Conservation (phyloP, 1,140 invertebrate genomes). For the Phymorhynchus buccinoides region DNA sequence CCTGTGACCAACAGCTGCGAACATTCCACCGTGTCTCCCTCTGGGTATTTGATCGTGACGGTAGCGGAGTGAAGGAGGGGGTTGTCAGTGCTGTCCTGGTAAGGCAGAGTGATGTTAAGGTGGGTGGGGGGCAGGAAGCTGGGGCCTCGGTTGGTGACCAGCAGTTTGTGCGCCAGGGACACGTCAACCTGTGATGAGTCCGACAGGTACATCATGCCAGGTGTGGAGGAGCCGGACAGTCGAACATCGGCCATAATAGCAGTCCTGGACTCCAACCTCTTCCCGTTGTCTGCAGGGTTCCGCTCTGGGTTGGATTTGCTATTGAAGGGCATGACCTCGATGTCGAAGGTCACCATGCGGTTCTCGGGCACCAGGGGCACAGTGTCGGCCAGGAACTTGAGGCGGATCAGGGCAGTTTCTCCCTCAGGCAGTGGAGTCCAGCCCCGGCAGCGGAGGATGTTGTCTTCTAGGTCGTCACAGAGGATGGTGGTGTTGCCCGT, state of each 20-base stretch:
- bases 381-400: not conserved
- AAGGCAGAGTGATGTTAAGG: slow-evolving; percentile 23
- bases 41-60: not conserved
- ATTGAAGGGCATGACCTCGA: no score
- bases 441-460: not conserved
- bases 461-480: not conserved
- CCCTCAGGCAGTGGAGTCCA: not conserved
- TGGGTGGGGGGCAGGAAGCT: slow-evolving; percentile 37
- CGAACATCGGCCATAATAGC: no score
- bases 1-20: not conserved
- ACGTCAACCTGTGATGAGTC: slow-evolving; percentile 5
- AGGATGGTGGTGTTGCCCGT: not conserved
- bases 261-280: no score
- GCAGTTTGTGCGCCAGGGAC: slow-evolving; percentile 16
- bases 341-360: not conserved
- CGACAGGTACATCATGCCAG: not conserved
- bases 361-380: not conserved
- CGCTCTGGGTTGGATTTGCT: no score
- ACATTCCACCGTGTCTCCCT: no score
- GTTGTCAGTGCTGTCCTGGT: not conserved
- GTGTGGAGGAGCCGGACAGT: not conserved
- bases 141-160: slow-evolving; percentile 26
- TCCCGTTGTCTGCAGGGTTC: no score
- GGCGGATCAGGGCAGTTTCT: not conserved
- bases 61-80: not conserved